phyloP scores from a whole-genome alignment of 2,797 vertebrate species.

The Megaceryle alcyon region DNA sequence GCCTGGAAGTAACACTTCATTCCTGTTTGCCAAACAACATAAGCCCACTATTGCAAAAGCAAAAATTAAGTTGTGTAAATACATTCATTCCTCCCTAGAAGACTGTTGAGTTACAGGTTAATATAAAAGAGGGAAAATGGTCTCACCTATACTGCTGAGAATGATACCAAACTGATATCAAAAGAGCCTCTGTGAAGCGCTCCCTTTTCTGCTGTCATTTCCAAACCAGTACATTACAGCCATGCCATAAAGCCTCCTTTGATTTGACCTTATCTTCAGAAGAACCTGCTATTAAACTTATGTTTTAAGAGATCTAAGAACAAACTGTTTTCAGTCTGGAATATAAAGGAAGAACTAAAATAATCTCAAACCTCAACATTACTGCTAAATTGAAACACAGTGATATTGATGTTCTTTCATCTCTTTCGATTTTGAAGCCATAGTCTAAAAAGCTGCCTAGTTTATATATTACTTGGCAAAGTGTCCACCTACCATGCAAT shows the following conservation, averaged over 20 bases:
- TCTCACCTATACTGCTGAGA: background rate
- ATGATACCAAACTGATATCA: background rate
- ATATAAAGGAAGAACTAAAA: conserved; percentile 36
- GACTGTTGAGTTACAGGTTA: background rate
- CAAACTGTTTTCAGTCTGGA: background rate
- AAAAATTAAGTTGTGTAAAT: conserved; percentile 4
- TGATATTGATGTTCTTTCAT: background rate
- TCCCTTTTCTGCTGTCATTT: background rate
- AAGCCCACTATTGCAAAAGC: background rate
- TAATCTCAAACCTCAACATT: background rate
- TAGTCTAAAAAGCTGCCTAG: background rate
- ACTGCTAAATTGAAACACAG: conserved; percentile 10
- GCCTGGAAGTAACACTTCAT: background rate
- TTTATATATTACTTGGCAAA: conserved; percentile 34
- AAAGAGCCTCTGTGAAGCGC: background rate
- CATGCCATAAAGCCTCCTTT: background rate
- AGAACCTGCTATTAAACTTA: background rate
- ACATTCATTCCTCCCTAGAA: background rate
- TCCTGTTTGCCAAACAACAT: background rate
- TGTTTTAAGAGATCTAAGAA: conserved; percentile 15
- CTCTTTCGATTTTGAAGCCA: background rate
- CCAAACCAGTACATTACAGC: background rate
- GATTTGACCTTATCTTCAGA: conserved; percentile 15
- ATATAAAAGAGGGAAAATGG: background rate
- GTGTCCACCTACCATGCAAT: background rate